Base-by-base conservation (phyloP, 1,140 invertebrate genomes). In the Orchesella cincta region DNA sequence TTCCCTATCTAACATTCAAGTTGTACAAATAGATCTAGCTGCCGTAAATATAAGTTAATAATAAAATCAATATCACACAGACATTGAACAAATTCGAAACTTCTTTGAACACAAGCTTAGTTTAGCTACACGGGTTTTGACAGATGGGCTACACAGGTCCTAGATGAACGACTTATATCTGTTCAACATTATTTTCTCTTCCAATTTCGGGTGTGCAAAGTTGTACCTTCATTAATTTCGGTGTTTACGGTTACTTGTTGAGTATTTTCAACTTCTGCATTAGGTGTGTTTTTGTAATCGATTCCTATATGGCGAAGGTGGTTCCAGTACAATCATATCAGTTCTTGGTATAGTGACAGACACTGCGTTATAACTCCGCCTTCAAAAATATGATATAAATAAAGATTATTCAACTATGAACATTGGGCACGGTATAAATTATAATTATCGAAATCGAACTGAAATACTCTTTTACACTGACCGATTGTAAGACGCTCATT, bases 161-260 rank as follows among this genome's bases (percentile, higher is more conserved):
- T n/a, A 78, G 74, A 74, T 78, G 76, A 8, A 78, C 36, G 18
- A 78, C 73, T 74, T 78, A 62, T 26, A 78, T 78, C 52, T 74
- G 52, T 1, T 72, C n/a, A 14, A 29, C 14, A 46, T 73, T 54
- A 20, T 46, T n/a, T n/a, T n/a, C n/a, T n/a, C n/a, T n/a, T n/a
- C n/a, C n/a, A n/a, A n/a, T n/a, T n/a, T n/a, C n/a, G n/a, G n/a
- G n/a, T n/a, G n/a, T n/a, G 39, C 8, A 46, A 46, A 8, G 39
- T 46, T 46, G 8, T 20, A 12, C 8, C 39, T 46, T 46, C 39
- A 12, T 8, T 46, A 46, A 20, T 46, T 12, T 8, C n/a, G n/a
- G n/a, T n/a, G n/a, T n/a, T n/a, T n/a, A n/a, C n/a, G n/a, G n/a
- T n/a, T n/a, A n/a, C n/a, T n/a, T n/a, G n/a, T n/a, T n/a, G 20